phyloP scores from a whole-genome alignment of 2,113 vertebrate genomes.

The Onychorhynchus coronatus region DNA sequence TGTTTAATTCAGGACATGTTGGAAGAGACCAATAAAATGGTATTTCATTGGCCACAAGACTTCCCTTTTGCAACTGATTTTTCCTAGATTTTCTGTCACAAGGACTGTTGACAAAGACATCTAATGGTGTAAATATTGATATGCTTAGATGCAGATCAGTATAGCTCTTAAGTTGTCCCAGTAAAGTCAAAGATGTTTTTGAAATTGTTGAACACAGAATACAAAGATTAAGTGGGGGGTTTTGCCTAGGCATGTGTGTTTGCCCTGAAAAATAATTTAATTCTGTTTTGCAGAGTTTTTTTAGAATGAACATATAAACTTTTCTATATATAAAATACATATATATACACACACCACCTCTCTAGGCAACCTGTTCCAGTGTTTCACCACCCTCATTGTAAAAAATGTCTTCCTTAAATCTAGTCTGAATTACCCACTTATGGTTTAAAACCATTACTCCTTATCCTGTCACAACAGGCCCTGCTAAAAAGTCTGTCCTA shows the following conservation, averaged over 20 bases:
- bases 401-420: neutral
- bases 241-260: neutral
- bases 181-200: neutral
- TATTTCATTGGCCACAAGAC: neutral
- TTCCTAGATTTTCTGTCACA: neutral
- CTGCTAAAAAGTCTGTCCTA: neutral
- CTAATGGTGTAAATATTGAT: neutral
- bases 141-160: neutral
- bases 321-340: neutral
- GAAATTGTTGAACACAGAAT: neutral
- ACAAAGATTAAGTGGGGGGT: fast-evolving
- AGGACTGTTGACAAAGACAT: neutral
- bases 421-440: neutral
- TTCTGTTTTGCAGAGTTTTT: neutral
- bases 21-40: neutral
- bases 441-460: neutral
- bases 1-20: neutral
- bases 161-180: neutral
- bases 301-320: neutral
- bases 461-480: neutral
- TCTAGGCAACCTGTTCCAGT: neutral
- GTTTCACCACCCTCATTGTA: neutral
- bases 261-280: neutral
- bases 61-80: neutral
- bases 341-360: neutral